phyloP scores from a whole-genome alignment of 2,797 vertebrate genomes.

The Notamacropus eugenii region DNA sequence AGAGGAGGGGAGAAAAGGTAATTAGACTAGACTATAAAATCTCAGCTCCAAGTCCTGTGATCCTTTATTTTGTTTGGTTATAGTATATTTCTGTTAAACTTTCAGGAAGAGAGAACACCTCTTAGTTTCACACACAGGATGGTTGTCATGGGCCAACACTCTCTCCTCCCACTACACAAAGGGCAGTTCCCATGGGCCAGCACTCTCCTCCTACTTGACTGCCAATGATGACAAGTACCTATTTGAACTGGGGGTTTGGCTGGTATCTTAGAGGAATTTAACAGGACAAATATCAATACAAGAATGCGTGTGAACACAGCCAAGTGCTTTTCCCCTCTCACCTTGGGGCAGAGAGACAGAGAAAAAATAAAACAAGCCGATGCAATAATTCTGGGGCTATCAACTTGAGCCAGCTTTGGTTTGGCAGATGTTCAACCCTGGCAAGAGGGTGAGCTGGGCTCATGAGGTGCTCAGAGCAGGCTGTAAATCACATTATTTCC shows the following conservation, averaged over 20 bases:
- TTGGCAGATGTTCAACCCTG: neutral
- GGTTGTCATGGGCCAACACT: neutral
- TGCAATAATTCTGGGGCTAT: neutral
- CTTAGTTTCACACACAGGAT: neutral
- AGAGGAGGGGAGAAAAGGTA: neutral
- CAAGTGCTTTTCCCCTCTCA: neutral
- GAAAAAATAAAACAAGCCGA: neutral
- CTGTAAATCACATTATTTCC: neutral
- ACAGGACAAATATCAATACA: neutral
- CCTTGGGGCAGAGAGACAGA: neutral
- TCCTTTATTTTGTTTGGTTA: neutral
- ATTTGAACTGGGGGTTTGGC: neutral
- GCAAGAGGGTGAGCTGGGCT: neutral
- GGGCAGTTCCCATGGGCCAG: neutral
- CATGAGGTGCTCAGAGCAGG: neutral
- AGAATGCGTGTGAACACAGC: neutral
- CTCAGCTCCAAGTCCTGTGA: neutral
- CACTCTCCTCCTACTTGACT: neutral
- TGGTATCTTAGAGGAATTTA: neutral
- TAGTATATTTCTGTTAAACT: neutral
- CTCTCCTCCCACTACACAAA: neutral
- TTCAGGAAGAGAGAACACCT: neutral
- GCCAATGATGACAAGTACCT: neutral
- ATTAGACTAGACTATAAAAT: neutral
- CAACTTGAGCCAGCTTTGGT: neutral